Conservation (phyloP, 2,888 invertebrate species). For the Drosophila tanythrix region DNA sequence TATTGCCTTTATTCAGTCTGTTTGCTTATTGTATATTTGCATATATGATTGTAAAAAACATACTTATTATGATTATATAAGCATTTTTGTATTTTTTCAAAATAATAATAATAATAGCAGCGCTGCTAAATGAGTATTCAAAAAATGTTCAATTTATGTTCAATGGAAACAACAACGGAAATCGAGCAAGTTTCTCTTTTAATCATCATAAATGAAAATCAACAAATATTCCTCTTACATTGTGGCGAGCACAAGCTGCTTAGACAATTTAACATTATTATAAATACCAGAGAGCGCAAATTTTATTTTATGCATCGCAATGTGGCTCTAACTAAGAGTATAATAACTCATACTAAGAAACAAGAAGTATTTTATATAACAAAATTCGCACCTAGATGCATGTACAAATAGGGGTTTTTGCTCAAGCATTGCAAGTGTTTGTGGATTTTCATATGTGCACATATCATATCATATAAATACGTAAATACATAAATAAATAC, state of each 20-base stretch:
- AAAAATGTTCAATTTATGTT: background rate
- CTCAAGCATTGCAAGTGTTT: background rate
- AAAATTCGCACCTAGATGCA: background rate
- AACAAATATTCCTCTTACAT: constrained; percentile 28
- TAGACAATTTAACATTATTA: background rate
- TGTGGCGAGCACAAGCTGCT: background rate
- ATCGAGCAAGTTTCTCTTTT: background rate
- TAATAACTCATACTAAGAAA: constrained; percentile 10
- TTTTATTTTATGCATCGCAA: constrained; percentile 32
- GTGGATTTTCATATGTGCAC: constrained; percentile 1
- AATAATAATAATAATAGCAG: too few species aligned
- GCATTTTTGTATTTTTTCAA: background rate
- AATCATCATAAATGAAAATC: constrained; percentile 38
- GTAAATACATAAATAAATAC: constrained; percentile 5
- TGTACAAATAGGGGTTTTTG: background rate
- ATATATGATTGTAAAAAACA: background rate
- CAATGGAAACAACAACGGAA: background rate
- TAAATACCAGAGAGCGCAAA: constrained; percentile 17
- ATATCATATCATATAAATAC: background rate
- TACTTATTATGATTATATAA: background rate
- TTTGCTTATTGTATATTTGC: background rate
- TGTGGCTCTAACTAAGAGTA: constrained; percentile 31
- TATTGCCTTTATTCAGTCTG: background rate
- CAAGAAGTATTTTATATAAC: background rate
- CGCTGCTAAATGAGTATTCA: too few species aligned